Conservation (phyloP, 2,797 vertebrate genomes). For the Capromys pilorides region DNA sequence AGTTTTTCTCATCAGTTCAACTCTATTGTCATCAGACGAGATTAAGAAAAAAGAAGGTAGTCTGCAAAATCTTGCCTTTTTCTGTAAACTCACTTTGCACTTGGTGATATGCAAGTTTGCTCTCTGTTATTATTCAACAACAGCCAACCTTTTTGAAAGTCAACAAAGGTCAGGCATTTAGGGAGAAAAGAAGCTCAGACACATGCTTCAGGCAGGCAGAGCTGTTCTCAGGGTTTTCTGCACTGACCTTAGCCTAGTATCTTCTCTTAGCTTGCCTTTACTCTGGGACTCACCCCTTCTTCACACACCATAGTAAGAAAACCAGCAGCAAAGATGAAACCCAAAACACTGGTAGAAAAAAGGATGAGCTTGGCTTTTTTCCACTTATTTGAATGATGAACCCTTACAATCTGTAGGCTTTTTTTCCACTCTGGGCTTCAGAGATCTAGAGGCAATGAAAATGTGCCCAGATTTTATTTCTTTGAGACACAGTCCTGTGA, state of each 20-base stretch:
- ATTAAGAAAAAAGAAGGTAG: neutral
- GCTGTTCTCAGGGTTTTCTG: neutral
- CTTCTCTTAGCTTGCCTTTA: neutral
- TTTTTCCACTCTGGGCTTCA: conserved; percentile 67
- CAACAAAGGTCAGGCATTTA: conserved; percentile 49
- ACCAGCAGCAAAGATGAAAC: conserved; percentile 55
- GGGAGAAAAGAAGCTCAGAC: conserved; percentile 60
- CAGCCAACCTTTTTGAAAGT: conserved; percentile 69
- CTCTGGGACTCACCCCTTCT: conserved; percentile 54
- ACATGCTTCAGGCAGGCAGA: conserved; percentile 6
- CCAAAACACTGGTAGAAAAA: conserved; percentile 36
- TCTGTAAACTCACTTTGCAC: neutral
- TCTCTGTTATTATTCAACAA: conserved; percentile 66
- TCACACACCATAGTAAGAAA: conserved; percentile 17
- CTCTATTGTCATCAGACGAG: conserved; percentile 20
- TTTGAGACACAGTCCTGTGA: conserved; percentile 76
- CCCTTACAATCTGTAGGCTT: conserved; percentile 62
- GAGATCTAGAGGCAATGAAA: conserved; percentile 64
- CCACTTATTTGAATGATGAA: conserved; percentile 49
- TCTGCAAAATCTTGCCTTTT: neutral
- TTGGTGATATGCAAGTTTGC: neutral
- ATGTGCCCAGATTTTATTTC: conserved; percentile 71
- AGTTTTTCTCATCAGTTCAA: neutral
- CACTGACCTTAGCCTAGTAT: neutral
- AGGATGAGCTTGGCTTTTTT: conserved; percentile 53